Evolutionary conservation across 2,113 vertebrate genomes (phyloP), one percentile per base, ranked within the genome.

Genomic region (Phasianus colchicus): DNA sequence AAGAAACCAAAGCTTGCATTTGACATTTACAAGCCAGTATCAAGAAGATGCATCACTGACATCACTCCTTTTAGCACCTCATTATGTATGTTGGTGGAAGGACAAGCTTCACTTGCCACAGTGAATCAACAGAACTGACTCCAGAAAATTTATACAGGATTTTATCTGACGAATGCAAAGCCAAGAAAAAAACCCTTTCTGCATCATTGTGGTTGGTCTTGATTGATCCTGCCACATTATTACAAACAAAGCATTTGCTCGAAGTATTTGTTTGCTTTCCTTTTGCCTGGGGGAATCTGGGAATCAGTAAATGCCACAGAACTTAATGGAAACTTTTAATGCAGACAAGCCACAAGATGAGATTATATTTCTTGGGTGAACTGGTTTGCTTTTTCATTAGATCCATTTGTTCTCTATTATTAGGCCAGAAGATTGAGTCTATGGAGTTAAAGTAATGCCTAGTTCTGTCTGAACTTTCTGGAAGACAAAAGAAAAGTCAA

Each of bases 311-410:
- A 78, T 86, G 86, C 92, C 90, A 84, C 66, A 34, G 70, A 95
- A 92, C 70, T 88, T 93, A 91, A 91, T 92, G 85, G 94, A 93
- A 96, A 93, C 72, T 92, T 95, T 29, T 90, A 95, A 91, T 79
- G 88, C 73, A 82, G 76, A 72, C 71, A 86, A 77, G 70, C 79
- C 86, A 78, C 40, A 54, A 47, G 66, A 94, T 80, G 61, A 88
- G 79, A 81, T 92, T 72, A 27, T 84, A 57, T 90, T 95, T 91
- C 85, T 90, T 86, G 85, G 63, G 61, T 86, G 86, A 95, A 70
- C 70, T 90, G 61, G n/a, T 86, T 84, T 95, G 88, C 34, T 93
- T 91, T 90, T 95, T 78, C 70, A 86, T 91, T 90, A 92, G 80
- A 83, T 69, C 47, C 43, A 81, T 84, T 91, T 86, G 69, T 74